phyloP scores from a whole-genome alignment of 2,113 vertebrate species.

The Phyllostomus hastatus region DNA sequence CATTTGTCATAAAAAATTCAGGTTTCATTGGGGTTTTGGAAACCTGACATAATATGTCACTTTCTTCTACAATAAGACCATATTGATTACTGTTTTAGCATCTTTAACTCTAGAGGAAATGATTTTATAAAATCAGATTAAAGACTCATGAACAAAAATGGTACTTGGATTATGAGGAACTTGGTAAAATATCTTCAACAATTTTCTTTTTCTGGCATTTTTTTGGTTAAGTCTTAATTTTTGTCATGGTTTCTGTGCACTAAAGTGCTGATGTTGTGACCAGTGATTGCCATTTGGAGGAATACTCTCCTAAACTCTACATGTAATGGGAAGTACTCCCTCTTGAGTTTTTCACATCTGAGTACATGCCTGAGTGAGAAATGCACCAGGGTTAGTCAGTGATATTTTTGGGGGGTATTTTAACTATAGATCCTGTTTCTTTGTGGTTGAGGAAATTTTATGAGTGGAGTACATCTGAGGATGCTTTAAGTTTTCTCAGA shows the following conservation, averaged over 20 bases:
- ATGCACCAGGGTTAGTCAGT: background rate
- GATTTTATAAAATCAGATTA: background rate
- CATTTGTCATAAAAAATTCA: conserved; percentile 40
- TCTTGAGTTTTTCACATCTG: background rate
- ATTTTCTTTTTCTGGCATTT: background rate
- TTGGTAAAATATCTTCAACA: background rate
- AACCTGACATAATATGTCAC: background rate
- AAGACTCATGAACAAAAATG: background rate
- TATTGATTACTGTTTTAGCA: background rate
- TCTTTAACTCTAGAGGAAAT: background rate
- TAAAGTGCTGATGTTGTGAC: background rate
- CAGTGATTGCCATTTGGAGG: background rate
- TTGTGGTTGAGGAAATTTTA: background rate
- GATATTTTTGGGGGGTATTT: background rate
- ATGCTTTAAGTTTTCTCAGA: background rate
- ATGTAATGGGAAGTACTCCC: background rate
- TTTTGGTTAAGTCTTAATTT: background rate
- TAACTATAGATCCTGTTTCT: background rate
- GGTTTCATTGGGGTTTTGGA: background rate
- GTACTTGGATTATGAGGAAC: background rate
- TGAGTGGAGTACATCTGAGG: background rate
- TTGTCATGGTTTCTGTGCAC: background rate
- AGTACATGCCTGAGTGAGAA: background rate
- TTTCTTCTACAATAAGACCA: conserved; percentile 10
- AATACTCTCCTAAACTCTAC: background rate